A percentile compares a stretch with the other conserved stretches of the same genome.
Conservation (phyloP, 2,113 vertebrate species). For the Struthidea cinerea region DNA sequence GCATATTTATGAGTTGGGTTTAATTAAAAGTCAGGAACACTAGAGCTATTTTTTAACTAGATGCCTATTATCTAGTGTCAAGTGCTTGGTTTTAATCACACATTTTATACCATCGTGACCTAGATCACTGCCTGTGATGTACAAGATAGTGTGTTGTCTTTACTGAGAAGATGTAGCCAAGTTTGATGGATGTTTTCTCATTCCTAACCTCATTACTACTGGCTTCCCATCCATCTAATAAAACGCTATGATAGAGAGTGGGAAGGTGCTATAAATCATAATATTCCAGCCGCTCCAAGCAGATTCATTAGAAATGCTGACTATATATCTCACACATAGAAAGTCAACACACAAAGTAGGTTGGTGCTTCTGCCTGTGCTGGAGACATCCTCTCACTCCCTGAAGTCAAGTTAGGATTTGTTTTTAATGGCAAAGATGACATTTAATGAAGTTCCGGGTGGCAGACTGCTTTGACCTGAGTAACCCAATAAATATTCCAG, state of each 20-base stretch:
- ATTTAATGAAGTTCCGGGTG: slow-evolving; percentile 46
- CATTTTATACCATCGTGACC: slow-evolving; percentile 81
- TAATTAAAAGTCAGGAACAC: slow-evolving; percentile 79
- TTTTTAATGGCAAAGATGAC: slow-evolving; percentile 54
- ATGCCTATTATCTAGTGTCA: slow-evolving; percentile 80
- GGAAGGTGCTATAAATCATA: slow-evolving; percentile 83
- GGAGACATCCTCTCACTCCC: background rate
- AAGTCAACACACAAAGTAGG: slow-evolving; percentile 73
- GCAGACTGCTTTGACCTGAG: slow-evolving; percentile 6
- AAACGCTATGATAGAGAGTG: slow-evolving; percentile 83
- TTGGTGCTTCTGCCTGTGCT: slow-evolving; percentile 40
- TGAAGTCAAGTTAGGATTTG: slow-evolving; percentile 3
- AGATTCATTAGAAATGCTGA: slow-evolving; percentile 83
- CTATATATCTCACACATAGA: slow-evolving; percentile 78
- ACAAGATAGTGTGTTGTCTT: slow-evolving; percentile 80
- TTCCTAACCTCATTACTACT: slow-evolving; percentile 87
- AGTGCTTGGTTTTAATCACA: slow-evolving; percentile 81
- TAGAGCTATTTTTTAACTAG: slow-evolving; percentile 77
- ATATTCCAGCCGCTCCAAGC: slow-evolving; percentile 77
- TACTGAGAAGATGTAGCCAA: slow-evolving; percentile 76
- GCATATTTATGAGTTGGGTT: slow-evolving; percentile 77
- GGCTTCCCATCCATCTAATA: slow-evolving; percentile 88
- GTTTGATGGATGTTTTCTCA: slow-evolving; percentile 85
- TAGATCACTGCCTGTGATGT: slow-evolving; percentile 80
- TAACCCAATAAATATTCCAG: slow-evolving; percentile 31